Percentiles rank a stretch among this genome's conserved stretches.
Conservation (phyloP, 2,797 vertebrate species). For the Megalops cyprinoides region DNA sequence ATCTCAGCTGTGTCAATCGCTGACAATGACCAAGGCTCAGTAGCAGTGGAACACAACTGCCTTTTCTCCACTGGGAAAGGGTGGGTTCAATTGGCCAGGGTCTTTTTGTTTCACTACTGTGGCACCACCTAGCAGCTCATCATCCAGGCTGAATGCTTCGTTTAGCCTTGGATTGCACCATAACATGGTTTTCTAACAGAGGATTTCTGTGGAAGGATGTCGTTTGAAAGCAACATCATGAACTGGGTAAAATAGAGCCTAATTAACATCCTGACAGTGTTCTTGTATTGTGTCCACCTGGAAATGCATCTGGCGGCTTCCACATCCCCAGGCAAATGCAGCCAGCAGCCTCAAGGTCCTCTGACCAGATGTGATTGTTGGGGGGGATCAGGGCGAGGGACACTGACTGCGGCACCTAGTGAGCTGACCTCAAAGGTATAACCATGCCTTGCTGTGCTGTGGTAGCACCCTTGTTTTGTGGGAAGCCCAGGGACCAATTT, state of each 20-base stretch:
- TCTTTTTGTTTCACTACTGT: too few species aligned
- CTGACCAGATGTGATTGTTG: not conserved
- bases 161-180: not conserved
- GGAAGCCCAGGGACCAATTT: not conserved
- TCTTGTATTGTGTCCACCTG: not conserved
- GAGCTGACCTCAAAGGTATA: not conserved
- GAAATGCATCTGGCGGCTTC: not conserved
- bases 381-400: not conserved
- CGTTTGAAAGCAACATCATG: not conserved
- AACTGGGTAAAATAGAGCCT: not conserved
- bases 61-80: too few species aligned
- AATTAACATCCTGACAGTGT: not conserved
- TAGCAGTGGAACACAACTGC: too few species aligned
- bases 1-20: too few species aligned
- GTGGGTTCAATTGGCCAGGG: too few species aligned
- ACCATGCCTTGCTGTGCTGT: not conserved
- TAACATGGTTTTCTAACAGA: not conserved
- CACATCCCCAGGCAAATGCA: not conserved
- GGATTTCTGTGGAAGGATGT: not conserved
- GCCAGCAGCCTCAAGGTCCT: not conserved
- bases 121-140: too few species aligned
- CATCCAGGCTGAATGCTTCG: too few species aligned
- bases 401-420: not conserved
- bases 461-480: not conserved
- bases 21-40: too few species aligned